Conservation (phyloP, 2,888 invertebrate genomes). For the Stenotaenia linearis region DNA sequence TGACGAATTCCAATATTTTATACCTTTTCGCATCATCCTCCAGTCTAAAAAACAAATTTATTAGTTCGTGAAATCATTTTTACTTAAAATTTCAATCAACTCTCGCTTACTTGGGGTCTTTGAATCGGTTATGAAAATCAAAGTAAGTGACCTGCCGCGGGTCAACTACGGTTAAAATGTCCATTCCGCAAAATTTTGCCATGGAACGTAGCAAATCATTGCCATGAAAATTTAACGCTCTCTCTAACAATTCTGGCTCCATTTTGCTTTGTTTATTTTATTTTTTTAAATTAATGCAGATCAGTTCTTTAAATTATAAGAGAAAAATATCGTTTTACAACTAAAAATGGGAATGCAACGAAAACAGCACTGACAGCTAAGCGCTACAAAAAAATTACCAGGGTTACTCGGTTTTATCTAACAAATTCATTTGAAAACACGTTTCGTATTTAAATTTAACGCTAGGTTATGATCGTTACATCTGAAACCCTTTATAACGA, state of each 20-base stretch:
- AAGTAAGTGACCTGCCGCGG: slow-evolving; percentile 8
- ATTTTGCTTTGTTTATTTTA: background rate
- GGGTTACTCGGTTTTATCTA: no score
- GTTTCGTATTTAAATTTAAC: no score
- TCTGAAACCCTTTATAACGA: no score
- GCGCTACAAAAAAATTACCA: no score
- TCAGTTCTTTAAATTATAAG: background rate
- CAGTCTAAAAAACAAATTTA: background rate
- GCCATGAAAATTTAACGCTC: slow-evolving; percentile 21
- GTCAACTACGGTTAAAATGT: background rate
- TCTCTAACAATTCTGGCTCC: background rate
- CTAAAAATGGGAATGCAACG: no score
- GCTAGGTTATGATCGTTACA: no score
- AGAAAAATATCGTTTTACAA: no score
- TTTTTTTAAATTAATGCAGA: background rate
- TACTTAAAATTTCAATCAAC: no score
- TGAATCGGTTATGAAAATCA: background rate
- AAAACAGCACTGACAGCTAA: no score
- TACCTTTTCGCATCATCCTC: background rate
- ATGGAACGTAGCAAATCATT: background rate
- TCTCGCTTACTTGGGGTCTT: background rate
- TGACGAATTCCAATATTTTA: background rate
- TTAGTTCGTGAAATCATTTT: no score
- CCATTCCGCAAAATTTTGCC: background rate
- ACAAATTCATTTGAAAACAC: no score